Percentiles rank a stretch among this genome's conserved stretches.
Conservation (phyloP, 2,113 vertebrate genomes). For the Grallaria varia region DNA sequence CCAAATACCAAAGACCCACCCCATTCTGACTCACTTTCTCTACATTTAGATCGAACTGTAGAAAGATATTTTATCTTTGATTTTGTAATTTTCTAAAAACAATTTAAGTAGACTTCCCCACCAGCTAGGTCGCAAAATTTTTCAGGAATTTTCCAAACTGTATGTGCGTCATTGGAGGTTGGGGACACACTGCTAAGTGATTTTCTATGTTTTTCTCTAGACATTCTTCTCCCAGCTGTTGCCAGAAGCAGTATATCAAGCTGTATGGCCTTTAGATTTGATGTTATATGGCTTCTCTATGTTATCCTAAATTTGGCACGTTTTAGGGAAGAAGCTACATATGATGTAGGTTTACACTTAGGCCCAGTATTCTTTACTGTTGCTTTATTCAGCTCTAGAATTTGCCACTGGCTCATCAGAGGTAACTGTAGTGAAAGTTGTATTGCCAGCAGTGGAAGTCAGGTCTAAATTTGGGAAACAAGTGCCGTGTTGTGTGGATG, state of each 20-base stretch:
- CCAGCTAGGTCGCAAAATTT: no score
- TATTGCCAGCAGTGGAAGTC: neutral
- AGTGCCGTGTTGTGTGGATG: neutral
- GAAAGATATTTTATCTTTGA: no score
- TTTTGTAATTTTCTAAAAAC: no score
- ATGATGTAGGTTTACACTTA: neutral
- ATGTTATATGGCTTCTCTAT: neutral
- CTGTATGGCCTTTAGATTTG: neutral
- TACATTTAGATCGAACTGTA: no score
- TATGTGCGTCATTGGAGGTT: neutral
- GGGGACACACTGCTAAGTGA: neutral
- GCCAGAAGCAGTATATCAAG: neutral
- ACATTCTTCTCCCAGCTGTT: neutral
- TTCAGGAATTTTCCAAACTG: neutral
- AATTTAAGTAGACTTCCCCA: no score
- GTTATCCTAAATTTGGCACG: neutral
- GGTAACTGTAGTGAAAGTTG: neutral
- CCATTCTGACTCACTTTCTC: neutral
- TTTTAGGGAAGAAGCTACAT: neutral
- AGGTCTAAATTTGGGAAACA: neutral
- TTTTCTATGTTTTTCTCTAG: neutral
- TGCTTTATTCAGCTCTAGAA: neutral
- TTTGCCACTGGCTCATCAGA: neutral
- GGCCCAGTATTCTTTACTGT: neutral
- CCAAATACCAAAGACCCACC: neutral